Base-by-base conservation (phyloP, 2,113 vertebrate species). In the Trematocara stigmaticum region DNA sequence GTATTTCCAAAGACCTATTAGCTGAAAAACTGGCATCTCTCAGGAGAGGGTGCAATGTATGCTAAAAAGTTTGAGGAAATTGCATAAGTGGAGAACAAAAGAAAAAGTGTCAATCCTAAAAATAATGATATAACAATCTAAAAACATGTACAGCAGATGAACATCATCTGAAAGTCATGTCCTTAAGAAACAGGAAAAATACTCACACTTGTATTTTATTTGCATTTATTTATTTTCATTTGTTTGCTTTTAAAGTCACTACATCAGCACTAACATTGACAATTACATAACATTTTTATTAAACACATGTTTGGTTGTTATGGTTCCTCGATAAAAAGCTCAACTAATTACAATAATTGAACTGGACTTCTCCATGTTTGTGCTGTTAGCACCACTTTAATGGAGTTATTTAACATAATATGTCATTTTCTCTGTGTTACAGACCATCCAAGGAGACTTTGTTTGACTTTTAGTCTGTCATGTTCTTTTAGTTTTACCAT, bases 51-150 rank as follows among this genome's bases (percentile, higher is more conserved):
- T 64, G 31, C 0, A 64, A n/a, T 1, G 16, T 64, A 16, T 64
- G 5, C 59, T 6, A 0, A 38, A 64, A 64, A 0, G 10, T 38
- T n/a, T n/a, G 0, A 38, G 6, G 16, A 38, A 64, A 64, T 1
- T 64, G 9, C 59, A n/a, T 4, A n/a, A 64, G 59, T 64, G 59
- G 59, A 35, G 59, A n/a, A 64, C 31, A 64, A 35, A 64, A 64
- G 59, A 35, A 64, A 35, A 64, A 35, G 10, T 38, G 6, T 10
- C 59, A 64, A 6, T 3, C 2, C 9, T n/a, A 61, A 6, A 61
- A n/a, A n/a, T 35, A 61, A 35, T 0, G 16, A 64, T n/a, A 11
- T 64, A 64, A 64, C 59, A 0, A 11, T 61, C 57, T 61, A 64
- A 64, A 64, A 35, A 0, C 31, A 35, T 35, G 1, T n/a, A 61